Evolutionary conservation across 2,888 invertebrate genomes (phyloP), one percentile per base, ranked within the genome.

Genomic region (Iphiclides podalirius): DNA sequence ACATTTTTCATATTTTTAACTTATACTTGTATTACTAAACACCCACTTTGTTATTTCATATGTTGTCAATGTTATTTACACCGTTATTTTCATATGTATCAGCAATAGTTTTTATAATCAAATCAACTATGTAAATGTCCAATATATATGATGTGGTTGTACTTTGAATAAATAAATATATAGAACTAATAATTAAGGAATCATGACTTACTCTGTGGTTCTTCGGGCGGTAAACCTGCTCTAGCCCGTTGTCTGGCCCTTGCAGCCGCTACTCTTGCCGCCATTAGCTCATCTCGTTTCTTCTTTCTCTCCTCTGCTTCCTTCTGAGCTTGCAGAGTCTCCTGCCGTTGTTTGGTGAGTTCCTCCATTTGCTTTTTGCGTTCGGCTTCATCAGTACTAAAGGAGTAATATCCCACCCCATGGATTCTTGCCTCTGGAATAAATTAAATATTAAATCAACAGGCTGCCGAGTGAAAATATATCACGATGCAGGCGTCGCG

Each of bases 341-440:
- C 92, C 52, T 91, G 85, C 0, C 97, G 90, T 17, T 93, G 77
- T 56, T 92, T 92, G 41, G 91, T 89, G 47, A 98, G 84, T 60
- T 93, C 93, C 42, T 93, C 92, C 89, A 97, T 95, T 77, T 98
- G 97, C 61, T 93, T 91, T 1, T 90, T 85, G 59, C 98, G 92
- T 64, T 93, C 92, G 1, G 90, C 90, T 61, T 96, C 96, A 63
- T 98, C 95, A 36, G 94, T 94, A 9, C 97, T 96, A 77, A 98
- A 98, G 14, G 94, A 92, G 79, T 94, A 98, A 81, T 96, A 98
- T 3, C 96, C 96, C 12, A 96, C 96, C 67, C 98, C 98, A 71
- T 98, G 98, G 8, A 93, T 91, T 53, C 98, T 91, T 0, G 97
- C 96, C 92, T 98, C 98, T 93, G 77, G 1, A 59, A 52, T 41